phyloP scores from a whole-genome alignment of 92 coral and sea anemone species.

The Pocillopora grandis region DNA sequence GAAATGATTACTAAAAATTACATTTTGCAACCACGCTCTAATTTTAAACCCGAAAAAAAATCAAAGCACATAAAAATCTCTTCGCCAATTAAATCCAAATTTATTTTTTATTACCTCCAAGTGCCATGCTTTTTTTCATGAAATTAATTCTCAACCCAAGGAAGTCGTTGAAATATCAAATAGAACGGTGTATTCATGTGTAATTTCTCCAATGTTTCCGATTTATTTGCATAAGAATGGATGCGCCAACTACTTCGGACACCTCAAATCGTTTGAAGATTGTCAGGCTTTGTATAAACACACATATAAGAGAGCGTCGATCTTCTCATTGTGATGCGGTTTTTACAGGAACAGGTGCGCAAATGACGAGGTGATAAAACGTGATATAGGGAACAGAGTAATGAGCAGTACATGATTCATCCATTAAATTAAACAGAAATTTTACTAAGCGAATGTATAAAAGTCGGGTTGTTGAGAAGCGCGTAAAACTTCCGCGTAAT shows the following conservation, averaged over 20 bases:
- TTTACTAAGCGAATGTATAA: neutral
- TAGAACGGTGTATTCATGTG: constrained; percentile 22
- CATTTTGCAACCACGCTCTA: neutral
- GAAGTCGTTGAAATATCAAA: constrained; percentile 15
- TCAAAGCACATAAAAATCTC: neutral
- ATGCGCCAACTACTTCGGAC: constrained; percentile 8
- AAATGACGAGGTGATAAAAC: neutral
- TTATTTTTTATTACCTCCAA: neutral
- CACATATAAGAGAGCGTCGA: neutral
- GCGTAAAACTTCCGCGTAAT: neutral
- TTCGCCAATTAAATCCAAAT: constrained; percentile 1
- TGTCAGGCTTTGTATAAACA: constrained; percentile 30
- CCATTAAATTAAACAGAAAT: constrained; percentile 2
- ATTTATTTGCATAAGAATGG: constrained; percentile 42
- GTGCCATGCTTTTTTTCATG: neutral
- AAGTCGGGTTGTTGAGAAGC: neutral
- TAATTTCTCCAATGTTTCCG: constrained; percentile 20
- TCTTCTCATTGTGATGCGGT: constrained; percentile 16
- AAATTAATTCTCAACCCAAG: neutral
- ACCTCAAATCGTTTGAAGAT: constrained; percentile 16
- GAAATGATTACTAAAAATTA: neutral
- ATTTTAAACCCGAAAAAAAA: neutral
- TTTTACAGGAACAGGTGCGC: constrained; percentile 30
- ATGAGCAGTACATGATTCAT: constrained; percentile 12
- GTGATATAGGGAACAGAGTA: neutral